Evolutionary conservation across 2,797 vertebrate genomes (phyloP), one percentile per base, ranked within the genome.

Genomic region (Enteromius treurensis): DNA sequence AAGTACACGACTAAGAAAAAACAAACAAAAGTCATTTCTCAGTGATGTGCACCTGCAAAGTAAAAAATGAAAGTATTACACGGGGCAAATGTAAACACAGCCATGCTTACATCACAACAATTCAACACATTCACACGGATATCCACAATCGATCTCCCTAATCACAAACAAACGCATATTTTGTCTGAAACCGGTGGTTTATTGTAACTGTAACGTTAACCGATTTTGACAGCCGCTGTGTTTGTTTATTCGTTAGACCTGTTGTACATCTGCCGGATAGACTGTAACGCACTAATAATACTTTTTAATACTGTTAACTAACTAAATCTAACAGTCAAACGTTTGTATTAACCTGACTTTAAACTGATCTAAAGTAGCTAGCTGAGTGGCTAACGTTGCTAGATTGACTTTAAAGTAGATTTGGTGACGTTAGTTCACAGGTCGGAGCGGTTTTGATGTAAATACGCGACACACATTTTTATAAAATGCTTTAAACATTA

Each of bases 351-450:
- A 29, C 60, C 70, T 1, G 6, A 32, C 37, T 60, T 62, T 23
- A 69, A 3, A 79, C 47, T 69, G 1, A 17, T 17, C 14, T 58
- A 62, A 62, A 76, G n/a, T 29, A 17, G 26, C 26, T 58, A 68
- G 47, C 81, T 32, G 64, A 15, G 17, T 15, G 26, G 81, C 81
- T 83, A 83, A 70, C 64, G 6, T 58, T 42, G 26, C 74, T 77
- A 60, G 40, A 68, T 49, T 70, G 6, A 55, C 17, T 77, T 82
- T 45, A 53, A 65, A 45, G 67, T 82, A 47, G 60, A 67, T 68
- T 23, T 47, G 9, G 15, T 34, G 3, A 34, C 34, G 34, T 34
- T 75, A 67, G 80, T 51, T 75, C 32, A 73, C 9, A 51, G 23
- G 0, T 29, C 34, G 11, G 0, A 45, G 0, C 37, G 67, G 23